phyloP scores from a whole-genome alignment of 2,113 vertebrate species.

The Gymnogyps californianus region DNA sequence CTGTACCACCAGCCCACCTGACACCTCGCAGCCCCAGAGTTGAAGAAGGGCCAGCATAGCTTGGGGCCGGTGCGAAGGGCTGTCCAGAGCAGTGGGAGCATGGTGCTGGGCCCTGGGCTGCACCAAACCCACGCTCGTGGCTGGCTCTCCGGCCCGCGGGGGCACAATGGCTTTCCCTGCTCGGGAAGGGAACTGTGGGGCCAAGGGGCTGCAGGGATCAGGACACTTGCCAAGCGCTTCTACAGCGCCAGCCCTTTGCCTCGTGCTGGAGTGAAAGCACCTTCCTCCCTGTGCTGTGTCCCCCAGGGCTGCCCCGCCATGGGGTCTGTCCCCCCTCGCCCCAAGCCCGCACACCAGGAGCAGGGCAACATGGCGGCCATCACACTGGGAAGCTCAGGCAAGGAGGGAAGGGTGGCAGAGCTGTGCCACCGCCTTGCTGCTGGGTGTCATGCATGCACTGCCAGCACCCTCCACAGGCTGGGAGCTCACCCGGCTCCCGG shows the following conservation, averaged over 20 bases:
- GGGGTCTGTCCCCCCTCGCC: background rate
- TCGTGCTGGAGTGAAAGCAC: background rate
- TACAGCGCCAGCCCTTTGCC: background rate
- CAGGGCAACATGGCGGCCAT: background rate
- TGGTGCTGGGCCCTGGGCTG: background rate
- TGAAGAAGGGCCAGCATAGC: background rate
- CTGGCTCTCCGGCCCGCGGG: background rate
- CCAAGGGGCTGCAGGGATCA: background rate
- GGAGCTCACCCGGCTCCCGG: background rate
- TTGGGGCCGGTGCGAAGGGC: background rate
- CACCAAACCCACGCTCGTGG: background rate
- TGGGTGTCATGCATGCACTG: background rate
- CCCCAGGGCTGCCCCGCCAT: background rate
- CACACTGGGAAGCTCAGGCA: background rate
- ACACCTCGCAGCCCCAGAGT: background rate
- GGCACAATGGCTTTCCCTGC: background rate
- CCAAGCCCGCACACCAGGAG: accelerated
- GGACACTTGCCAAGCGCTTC: background rate
- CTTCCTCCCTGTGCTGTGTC: background rate
- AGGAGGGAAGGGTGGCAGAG: background rate
- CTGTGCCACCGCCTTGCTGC: background rate
- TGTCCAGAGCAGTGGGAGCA: background rate
- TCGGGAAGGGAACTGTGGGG: accelerated
- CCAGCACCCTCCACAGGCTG: background rate
- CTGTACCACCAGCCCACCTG: background rate